Evolutionary conservation across 2,797 vertebrate species (phyloP), one percentile per base, ranked within the genome.

Genomic region (Denticeps clupeoides): DNA sequence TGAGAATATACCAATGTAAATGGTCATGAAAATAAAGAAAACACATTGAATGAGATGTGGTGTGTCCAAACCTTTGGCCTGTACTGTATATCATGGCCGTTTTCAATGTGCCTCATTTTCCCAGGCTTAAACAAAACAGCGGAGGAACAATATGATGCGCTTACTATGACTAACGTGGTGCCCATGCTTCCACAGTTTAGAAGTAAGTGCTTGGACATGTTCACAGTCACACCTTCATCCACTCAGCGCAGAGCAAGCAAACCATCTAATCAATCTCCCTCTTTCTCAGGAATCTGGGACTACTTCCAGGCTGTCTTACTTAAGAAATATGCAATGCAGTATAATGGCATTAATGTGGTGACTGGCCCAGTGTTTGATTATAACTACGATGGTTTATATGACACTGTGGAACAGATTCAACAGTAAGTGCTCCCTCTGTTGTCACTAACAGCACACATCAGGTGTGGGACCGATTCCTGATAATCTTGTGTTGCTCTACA

Each of bases 121-220:
- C 1, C 68, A 85, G 82, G 70, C 58, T 62, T 85, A 41, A 79
- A 80, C 11, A 8, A 1, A 1, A 60, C 62, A 0, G 58, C 0
- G 23, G 69, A 81, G 10, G 76, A 77, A 59, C 74, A 83, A 63
- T 87, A 74, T 1, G 91, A 94, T 38, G 86, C 84, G 8, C 63
- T 92, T 21, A 69, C 87, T 15, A 82, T 78, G 51, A 89, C 81
- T 61, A 97, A 97, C 7, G 68, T 89, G 27, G 83, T 88, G 7
- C 92, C 93, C 2, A 90, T 95, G 89, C 92, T 85, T 67, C 82
- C 77, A 3, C 81, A 76, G 45, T 97, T 98, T 57, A 84, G 90
- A 76, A 89, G 93, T 96, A 75, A 81, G 83, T 55, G 2, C 3
- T 5, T 48, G 7, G 9, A 5, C 8, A 23, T 3, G 7, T 33